Base-by-base conservation (phyloP, 2,888 invertebrate species). In the Rhabditophanes sp. region DNA sequence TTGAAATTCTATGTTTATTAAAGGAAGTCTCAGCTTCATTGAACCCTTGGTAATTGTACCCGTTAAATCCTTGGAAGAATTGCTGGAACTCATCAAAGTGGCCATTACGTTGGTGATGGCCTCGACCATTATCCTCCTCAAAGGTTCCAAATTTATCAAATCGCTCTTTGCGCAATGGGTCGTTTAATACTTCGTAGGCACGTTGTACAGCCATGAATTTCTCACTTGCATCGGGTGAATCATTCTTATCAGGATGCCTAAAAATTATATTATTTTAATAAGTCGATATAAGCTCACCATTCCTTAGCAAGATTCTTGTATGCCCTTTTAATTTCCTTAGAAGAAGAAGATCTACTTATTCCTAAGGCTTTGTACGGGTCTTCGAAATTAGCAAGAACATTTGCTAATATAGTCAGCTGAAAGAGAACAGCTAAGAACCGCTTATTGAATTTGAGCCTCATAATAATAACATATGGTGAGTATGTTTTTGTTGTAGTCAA, bases 261-360 rank as follows among this genome's bases (percentile, higher is more conserved):
- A 17, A 46, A 40, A 23, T 4, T 22, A 14, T 3, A 4, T 30
- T 30, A 37, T 19, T 8, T 16, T 8, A 35, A 25, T 14, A 24
- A 11, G 29, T n/a, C 30, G 7, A 42, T 33, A 14, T n/a, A 42
- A 7, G 40, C 48, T 70, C 67, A 82, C 83, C 84, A 85, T 75
- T 83, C 80, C 68, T 81, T 84, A 12, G 80, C 87, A 46, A 84
- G 72, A 65, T 79, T 77, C 65, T 80, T 82, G 65, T 87, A 88
- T 3, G 84, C 80, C 66, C 78, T 79, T 47, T 83, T 75, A 50
- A 88, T 82, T 56, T 87, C 84, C 46, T 76, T 75, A 26, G 75
- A 65, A n/a, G 76, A 74, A 7, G 85, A 79, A 56, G 75, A 74
- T 51, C 75, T 75, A 50, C 75, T 73, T 27, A 87, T 72, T 5